phyloP scores from a whole-genome alignment of 2,113 vertebrate species.

The Atlantisia rogersi region DNA sequence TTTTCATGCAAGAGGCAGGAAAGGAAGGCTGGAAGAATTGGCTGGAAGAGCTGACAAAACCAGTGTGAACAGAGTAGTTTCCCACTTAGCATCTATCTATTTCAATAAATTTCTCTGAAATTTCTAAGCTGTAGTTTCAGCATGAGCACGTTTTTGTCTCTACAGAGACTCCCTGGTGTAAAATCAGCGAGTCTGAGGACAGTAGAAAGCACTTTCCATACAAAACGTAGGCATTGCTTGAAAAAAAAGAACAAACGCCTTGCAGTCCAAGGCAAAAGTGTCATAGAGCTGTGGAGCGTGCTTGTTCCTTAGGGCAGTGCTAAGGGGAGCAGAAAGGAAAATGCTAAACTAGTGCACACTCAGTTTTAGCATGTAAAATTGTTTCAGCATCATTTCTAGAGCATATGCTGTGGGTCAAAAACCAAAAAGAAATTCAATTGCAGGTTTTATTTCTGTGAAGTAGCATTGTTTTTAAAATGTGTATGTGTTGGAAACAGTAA shows the following conservation, averaged over 20 bases:
- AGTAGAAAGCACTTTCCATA: not conserved
- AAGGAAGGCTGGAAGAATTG: not conserved
- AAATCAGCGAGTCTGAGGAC: not conserved
- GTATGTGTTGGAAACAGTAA: not conserved
- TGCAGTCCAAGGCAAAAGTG: not conserved
- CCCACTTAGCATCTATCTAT: not conserved
- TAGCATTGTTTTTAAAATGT: not conserved
- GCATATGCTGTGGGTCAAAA: not conserved
- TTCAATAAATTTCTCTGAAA: not conserved
- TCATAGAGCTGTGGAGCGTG: not conserved
- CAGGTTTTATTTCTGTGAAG: not conserved
- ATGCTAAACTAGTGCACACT: not conserved
- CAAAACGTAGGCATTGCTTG: not conserved
- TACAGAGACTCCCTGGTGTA: not conserved
- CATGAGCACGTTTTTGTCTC: not conserved
- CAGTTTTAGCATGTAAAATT: not conserved
- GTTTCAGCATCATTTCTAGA: not conserved
- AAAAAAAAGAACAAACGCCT: not conserved
- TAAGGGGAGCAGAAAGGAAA: not conserved
- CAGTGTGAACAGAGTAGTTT: not conserved
- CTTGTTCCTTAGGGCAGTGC: not conserved
- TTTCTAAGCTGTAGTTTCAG: not conserved
- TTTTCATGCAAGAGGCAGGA: not conserved
- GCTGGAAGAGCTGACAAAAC: not conserved
- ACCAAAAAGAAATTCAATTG: not conserved